Conservation (phyloP, 2,888 invertebrate genomes). For the Andrena hattorfiana region DNA sequence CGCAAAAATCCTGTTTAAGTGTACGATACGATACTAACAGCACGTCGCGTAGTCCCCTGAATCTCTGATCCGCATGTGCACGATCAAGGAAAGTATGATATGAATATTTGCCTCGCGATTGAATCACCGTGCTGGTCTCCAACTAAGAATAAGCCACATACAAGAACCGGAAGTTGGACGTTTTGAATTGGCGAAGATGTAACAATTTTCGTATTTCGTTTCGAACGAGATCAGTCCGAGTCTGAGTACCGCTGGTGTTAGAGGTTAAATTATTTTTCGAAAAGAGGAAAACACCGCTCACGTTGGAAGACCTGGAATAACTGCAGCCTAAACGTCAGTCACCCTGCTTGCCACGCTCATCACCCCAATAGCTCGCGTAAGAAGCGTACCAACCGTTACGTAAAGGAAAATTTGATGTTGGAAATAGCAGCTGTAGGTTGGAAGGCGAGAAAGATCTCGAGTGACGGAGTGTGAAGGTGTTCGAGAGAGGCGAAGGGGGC, state of each 20-base stretch:
- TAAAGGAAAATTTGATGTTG: slow-evolving; percentile 26
- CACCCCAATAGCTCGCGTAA: neutral
- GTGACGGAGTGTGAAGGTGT: neutral
- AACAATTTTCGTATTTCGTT: no score
- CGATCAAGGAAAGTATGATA: neutral
- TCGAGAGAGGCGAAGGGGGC: neutral
- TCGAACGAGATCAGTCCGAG: no score
- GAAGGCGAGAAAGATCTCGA: neutral
- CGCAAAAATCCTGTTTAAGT: neutral
- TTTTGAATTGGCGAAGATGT: no score
- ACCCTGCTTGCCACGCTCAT: neutral
- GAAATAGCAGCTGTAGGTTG: slow-evolving; percentile 4
- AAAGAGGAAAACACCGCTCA: neutral
- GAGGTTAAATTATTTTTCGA: neutral
- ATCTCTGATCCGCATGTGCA: neutral
- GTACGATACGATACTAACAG: neutral
- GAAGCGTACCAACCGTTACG: slow-evolving; percentile 27
- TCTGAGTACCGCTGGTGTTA: no score
- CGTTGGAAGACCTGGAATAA: neutral
- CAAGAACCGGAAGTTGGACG: no score
- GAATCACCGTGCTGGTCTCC: no score
- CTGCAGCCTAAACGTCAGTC: neutral
- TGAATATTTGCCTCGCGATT: no score
- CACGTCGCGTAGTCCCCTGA: neutral
- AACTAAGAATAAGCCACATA: no score